Evolutionary conservation across 2,113 vertebrate species (phyloP), one percentile per base, ranked within the genome.

Genomic region (Columba janthina): DNA sequence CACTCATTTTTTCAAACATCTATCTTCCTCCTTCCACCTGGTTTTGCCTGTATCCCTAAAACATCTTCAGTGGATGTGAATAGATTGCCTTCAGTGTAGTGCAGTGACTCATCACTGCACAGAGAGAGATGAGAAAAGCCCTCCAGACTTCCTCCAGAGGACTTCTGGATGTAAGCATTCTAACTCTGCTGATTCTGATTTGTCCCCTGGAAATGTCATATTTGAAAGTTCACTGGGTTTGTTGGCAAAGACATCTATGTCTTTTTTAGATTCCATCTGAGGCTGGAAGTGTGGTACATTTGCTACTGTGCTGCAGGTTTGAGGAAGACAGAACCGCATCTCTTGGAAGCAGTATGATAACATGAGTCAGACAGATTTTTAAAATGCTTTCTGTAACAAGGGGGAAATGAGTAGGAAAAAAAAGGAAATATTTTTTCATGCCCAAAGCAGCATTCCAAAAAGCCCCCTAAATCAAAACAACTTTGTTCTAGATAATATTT

Each of bases 211-310:
- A 96, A 96, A 94, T 93, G 88, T 96, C 95, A 94, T 61, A 38
- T 91, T 82, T 88, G 79, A 96, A 96, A 93, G 86, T 89, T 96
- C 95, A 90, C n/a, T 51, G 83, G 74, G 13, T 92, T 88, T 75
- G 32, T 82, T 94, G 62, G 75, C 82, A 83, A 93, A 86, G 46
- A 48, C 25, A 76, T 88, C 36, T 40, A 17, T 25, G 21, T 58
- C 26, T 94, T 38, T 65, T 46, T 67, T 64, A 48, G 57, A 48
- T 24, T 79, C 75, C 11, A 16, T 81, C 25, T 82, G 24, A 61
- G 36, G 28, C 28, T 42, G 32, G 13, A 88, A 32, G 2, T 15
- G 25, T 25, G 24, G 16, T 44, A 46, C 13, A 19, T 58, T 58
- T 94, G 48, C 36, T 87, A 7, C 42, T 66, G 21, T 69, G 31